These are phyloP conservation scores for Euwallacea fornicatus DNA, from an alignment of 1,140 invertebrate genomes.

Conservation along the genomic window DNA sequence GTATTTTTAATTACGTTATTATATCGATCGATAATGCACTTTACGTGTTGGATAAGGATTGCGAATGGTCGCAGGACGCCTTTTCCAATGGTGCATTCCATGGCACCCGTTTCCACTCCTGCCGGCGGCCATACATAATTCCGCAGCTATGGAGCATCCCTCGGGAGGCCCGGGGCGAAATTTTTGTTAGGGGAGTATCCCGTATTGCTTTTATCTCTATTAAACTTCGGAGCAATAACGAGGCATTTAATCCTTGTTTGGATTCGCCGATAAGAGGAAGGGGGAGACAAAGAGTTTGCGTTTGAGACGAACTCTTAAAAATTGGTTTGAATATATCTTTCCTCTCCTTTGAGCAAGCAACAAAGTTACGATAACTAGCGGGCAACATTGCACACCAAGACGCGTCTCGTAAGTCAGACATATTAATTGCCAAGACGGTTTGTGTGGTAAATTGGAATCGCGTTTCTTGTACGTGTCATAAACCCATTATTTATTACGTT, in stretches of 20 bases:
- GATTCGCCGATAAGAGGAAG: slow-evolving; percentile 13
- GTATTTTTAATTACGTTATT: no score
- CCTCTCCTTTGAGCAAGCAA: no score
- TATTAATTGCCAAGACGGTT: slow-evolving; percentile 40
- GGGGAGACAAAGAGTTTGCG: not conserved
- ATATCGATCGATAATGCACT: no score
- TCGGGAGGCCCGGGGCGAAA: slow-evolving; percentile 17
- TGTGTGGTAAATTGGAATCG: slow-evolving; percentile 42
- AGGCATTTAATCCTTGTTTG: slow-evolving; percentile 29
- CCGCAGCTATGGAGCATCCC: not conserved
- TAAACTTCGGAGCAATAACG: slow-evolving; percentile 31
- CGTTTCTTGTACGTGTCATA: slow-evolving; percentile 44
- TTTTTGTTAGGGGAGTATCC: slow-evolving; percentile 31
- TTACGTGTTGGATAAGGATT: no score
- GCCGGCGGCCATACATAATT: no score
- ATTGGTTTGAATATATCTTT: no score
- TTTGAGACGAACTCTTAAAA: no score
- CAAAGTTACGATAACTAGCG: not conserved
- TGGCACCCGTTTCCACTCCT: no score
- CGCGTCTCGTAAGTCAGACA: slow-evolving; percentile 22
- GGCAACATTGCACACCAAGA: slow-evolving; percentile 29
- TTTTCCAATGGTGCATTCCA: no score
- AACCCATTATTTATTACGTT: slow-evolving; percentile 42
- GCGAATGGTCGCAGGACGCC: no score
- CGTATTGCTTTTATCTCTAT: slow-evolving; percentile 36